Evolutionary conservation across 1,140 invertebrate species (phyloP).

Genomic region (Bilobella aurantiaca): DNA sequence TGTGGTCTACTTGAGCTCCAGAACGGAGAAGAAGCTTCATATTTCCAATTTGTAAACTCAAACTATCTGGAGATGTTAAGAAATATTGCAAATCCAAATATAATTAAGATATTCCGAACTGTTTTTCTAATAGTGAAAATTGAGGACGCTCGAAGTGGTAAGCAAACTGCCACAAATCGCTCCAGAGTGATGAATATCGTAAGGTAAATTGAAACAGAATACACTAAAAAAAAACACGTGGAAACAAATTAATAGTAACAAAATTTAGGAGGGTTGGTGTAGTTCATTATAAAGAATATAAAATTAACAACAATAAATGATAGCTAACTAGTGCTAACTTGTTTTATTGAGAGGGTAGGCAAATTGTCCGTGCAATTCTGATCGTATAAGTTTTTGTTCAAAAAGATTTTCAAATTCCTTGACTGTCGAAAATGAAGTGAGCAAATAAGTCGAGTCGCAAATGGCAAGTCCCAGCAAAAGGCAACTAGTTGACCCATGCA

Average conservation of each 20-base stretch:
- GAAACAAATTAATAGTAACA: neutral
- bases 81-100: neutral
- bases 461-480: neutral
- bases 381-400: neutral
- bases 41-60: neutral
- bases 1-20: neutral
- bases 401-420: neutral
- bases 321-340: neutral
- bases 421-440: neutral
- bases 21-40: neutral
- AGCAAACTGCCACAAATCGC: neutral
- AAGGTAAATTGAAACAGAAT: neutral
- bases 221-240: neutral
- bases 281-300: neutral
- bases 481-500: neutral
- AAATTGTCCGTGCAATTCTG: neutral
- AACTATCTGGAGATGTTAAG: neutral
- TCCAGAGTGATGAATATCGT: neutral
- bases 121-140: neutral
- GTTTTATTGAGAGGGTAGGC: neutral
- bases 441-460: neutral
- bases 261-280: no score
- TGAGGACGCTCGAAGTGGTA: neutral
- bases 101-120: neutral
- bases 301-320: neutral